phyloP scores from a whole-genome alignment of 1,140 invertebrate genomes.

The Littorina saxatilis region DNA sequence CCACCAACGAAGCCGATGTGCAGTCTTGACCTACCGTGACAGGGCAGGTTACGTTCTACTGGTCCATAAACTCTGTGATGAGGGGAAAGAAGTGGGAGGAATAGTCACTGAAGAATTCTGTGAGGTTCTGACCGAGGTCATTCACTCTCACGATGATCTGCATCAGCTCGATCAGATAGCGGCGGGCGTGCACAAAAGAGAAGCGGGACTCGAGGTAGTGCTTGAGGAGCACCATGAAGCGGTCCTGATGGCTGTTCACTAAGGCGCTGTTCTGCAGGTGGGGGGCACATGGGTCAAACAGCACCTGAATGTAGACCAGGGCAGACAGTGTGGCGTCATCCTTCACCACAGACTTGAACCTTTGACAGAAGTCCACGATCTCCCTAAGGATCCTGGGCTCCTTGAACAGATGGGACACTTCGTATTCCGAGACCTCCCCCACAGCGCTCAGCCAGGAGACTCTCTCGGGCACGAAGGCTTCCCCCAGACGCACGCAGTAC shows the following conservation, averaged over 20 bases:
- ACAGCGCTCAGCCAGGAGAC: neutral
- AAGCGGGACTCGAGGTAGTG: slow-evolving; percentile 28
- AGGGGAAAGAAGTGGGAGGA: slow-evolving; percentile 1
- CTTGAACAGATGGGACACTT: neutral
- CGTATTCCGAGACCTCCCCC: neutral
- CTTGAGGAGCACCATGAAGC: slow-evolving; percentile 28
- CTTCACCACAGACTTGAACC: neutral
- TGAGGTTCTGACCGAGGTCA: neutral
- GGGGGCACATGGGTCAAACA: slow-evolving; percentile 3
- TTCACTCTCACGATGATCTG: neutral
- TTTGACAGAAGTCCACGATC: slow-evolving; percentile 49
- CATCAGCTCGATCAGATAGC: slow-evolving; percentile 20
- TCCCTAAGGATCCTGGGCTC: slow-evolving; percentile 61
- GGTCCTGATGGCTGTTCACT: neutral
- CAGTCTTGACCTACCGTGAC: too few relatives aligned
- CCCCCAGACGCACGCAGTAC: neutral
- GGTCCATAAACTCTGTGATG: neutral
- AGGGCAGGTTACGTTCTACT: too few relatives aligned
- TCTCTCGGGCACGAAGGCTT: neutral
- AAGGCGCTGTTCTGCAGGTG: neutral
- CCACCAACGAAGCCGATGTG: too few relatives aligned
- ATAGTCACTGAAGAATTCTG: neutral
- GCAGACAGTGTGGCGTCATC: slow-evolving; percentile 8
- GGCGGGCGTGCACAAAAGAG: slow-evolving; percentile 28
- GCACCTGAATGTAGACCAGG: slow-evolving; percentile 1